Percentiles rank a stretch among this genome's conserved stretches.
These are phyloP conservation scores for Ylistrum balloti DNA, from an alignment of 1,140 invertebrate genomes.

Conservation along the genomic window DNA sequence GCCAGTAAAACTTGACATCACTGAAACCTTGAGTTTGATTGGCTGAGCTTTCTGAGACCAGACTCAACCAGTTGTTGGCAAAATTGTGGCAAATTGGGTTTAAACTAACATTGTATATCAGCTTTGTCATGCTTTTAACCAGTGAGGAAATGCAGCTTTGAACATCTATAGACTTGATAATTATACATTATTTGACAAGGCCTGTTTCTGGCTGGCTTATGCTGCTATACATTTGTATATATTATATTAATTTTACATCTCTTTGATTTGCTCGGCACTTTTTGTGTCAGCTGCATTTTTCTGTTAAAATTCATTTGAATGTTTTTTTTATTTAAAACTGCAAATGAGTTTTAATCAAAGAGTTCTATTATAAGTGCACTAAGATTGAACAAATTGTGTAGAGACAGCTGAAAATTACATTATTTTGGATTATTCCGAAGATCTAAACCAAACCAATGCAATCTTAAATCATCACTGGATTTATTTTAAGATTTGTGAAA, in stretches of 20 bases:
- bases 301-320: neutral
- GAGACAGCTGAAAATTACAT: neutral
- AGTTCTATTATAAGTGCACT: neutral
- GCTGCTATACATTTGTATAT: neutral
- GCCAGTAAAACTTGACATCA: neutral
- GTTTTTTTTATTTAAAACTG: neutral
- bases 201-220: neutral
- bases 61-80: constrained; percentile 30
- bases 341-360: neutral
- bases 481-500: neutral
- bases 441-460: no score
- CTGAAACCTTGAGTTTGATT: neutral
- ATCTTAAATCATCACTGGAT: neutral
- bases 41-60: neutral
- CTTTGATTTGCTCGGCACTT: neutral
- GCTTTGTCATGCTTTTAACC: neutral
- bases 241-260: neutral
- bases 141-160: neutral
- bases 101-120: neutral
- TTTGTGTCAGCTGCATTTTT: neutral
- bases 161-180: constrained; percentile 8
- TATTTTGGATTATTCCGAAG: neutral
- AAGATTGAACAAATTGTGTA: neutral
- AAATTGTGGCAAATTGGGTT: neutral
- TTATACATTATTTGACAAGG: neutral